Evolutionary conservation across 2,888 invertebrate species (phyloP).

Genomic region (Tortrix viridana): DNA sequence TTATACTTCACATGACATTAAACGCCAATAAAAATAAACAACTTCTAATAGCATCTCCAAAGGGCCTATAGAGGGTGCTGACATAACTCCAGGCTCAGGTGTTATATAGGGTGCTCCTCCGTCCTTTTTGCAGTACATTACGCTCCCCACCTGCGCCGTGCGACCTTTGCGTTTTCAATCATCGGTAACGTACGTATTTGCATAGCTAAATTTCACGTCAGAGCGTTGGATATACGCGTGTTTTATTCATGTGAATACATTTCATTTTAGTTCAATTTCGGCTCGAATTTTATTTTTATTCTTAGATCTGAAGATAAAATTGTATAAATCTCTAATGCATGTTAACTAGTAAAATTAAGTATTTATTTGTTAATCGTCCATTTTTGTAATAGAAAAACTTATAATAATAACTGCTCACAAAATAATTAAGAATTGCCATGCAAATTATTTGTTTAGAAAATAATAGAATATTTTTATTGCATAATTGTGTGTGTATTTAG

Average conservation of each 20-base stretch:
- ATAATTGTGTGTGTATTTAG: no score
- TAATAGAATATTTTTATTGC: no score
- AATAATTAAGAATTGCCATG: no score
- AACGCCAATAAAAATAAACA: conserved; percentile 30
- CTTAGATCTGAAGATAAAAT: no score
- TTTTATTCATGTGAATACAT: background rate
- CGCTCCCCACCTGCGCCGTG: conserved; percentile 29
- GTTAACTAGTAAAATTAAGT: no score
- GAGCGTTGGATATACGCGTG: background rate
- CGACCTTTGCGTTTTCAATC: conserved; percentile 37
- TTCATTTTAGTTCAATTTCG: no score
- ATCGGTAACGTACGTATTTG: conserved; percentile 28
- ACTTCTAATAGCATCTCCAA: conserved; percentile 15
- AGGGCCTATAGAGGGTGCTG: conserved; percentile 28
- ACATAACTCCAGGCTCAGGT: conserved; percentile 37
- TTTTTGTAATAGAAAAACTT: no score
- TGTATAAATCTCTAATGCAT: no score
- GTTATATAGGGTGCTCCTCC: conserved; percentile 12
- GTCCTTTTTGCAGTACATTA: conserved; percentile 36
- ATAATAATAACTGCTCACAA: no score
- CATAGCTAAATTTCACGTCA: conserved; percentile 15
- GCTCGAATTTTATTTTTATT: no score
- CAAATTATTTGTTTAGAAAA: no score
- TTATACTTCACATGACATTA: background rate
- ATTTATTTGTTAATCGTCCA: no score